Conservation (phyloP, 2,797 vertebrate genomes). For the Oceanodroma leucorhoa region DNA sequence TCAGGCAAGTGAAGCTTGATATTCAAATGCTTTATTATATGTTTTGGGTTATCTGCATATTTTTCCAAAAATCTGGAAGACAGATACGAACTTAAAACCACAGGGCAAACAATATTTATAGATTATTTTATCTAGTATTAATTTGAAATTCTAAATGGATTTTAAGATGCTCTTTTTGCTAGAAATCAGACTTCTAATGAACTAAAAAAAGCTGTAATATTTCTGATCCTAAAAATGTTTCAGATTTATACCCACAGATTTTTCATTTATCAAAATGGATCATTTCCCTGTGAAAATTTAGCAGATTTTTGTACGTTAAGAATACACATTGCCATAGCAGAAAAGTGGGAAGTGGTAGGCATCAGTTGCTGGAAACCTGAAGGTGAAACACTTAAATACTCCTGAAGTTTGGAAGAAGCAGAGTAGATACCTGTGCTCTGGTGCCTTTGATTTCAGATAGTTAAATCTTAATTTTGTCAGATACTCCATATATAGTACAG, state of each 20-base stretch:
- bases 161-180: neutral
- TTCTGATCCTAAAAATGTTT: neutral
- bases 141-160: neutral
- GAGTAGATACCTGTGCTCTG: neutral
- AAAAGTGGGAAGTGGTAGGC: neutral
- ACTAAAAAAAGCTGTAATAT: neutral
- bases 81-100: neutral
- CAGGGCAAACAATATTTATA: neutral
- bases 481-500: neutral
- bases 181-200: neutral
- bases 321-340: neutral
- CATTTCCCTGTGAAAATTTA: neutral
- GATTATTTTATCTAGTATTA: neutral
- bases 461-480: neutral
- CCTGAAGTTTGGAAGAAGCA: neutral
- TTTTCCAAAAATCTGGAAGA: neutral
- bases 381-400: neutral
- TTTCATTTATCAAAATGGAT: neutral
- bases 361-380: neutral
- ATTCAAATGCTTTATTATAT: neutral
- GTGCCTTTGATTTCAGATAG: neutral
- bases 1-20: neutral
- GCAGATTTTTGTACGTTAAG: fast-evolving
- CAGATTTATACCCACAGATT: neutral
- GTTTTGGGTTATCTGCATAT: neutral